phyloP scores from a whole-genome alignment of 2,888 invertebrate genomes.

The Clusia tigrina region DNA sequence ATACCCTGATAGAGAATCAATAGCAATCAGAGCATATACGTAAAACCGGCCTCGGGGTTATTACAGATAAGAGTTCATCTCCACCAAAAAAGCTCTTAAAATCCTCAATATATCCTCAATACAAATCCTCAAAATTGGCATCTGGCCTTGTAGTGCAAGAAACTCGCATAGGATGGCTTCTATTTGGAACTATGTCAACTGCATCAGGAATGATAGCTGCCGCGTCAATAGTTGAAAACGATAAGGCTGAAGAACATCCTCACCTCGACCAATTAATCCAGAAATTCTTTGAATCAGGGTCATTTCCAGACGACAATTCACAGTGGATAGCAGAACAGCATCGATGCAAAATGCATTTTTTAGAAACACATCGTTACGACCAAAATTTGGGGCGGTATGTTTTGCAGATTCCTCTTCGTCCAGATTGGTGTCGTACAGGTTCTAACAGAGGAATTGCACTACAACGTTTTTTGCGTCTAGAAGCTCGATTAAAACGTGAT shows the following conservation, averaged over 20 bases:
- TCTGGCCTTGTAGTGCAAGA: background rate
- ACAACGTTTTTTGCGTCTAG: conserved; percentile 9
- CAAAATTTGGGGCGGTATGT: background rate
- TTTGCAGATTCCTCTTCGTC: background rate
- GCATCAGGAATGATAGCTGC: background rate
- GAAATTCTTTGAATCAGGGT: background rate
- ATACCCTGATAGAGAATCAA: no score
- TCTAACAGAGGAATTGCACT: background rate
- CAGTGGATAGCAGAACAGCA: background rate
- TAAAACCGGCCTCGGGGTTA: no score
- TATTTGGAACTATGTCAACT: background rate
- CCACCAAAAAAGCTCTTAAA: no score
- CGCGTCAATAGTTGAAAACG: background rate
- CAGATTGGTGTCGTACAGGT: background rate
- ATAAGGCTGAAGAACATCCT: no score
- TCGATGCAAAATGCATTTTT: background rate
- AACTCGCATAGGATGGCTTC: conserved; percentile 6
- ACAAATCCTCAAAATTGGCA: no score
- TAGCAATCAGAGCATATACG: no score
- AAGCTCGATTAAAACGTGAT: conserved; percentile 10
- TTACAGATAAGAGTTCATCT: no score
- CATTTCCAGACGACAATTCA: background rate
- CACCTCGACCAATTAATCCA: background rate
- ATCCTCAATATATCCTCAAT: no score
- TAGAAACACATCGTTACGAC: background rate